Evolutionary conservation across 2,888 invertebrate species (phyloP).

Genomic region (Tromatobia lineatoria): DNA sequence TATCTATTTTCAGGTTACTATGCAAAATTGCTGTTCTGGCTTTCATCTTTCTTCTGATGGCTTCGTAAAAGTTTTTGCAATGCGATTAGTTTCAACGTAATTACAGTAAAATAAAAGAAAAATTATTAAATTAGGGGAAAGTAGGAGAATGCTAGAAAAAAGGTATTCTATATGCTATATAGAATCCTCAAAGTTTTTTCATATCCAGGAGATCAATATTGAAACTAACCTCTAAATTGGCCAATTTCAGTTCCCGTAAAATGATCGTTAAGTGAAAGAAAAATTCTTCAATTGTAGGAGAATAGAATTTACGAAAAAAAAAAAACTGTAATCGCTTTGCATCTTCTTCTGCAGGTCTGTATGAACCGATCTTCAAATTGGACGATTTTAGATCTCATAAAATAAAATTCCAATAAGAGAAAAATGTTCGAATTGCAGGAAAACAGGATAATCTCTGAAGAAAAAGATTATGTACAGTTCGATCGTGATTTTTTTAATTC

Average conservation of each 20-base stretch:
- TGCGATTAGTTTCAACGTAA: background rate
- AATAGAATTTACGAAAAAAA: background rate
- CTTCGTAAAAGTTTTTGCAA: background rate
- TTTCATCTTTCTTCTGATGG: background rate
- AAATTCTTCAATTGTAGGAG: background rate
- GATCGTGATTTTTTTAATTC: background rate
- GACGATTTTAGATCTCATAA: background rate
- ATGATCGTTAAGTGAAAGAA: background rate
- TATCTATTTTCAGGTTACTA: background rate
- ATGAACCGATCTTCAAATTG: background rate
- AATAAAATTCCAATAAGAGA: background rate
- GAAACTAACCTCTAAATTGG: background rate
- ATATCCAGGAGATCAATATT: no score
- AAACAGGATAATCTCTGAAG: background rate
- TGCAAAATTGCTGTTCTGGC: background rate
- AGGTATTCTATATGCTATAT: no score
- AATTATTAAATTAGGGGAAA: background rate
- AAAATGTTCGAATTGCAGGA: background rate
- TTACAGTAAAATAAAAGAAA: background rate
- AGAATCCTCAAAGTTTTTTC: no score
- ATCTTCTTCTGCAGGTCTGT: no score
- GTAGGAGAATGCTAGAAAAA: background rate
- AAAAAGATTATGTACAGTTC: background rate
- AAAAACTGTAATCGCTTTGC: no score
- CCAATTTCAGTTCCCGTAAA: background rate